Base-by-base conservation (phyloP, 2,888 invertebrate species). In the Malachius bipustulatus region DNA sequence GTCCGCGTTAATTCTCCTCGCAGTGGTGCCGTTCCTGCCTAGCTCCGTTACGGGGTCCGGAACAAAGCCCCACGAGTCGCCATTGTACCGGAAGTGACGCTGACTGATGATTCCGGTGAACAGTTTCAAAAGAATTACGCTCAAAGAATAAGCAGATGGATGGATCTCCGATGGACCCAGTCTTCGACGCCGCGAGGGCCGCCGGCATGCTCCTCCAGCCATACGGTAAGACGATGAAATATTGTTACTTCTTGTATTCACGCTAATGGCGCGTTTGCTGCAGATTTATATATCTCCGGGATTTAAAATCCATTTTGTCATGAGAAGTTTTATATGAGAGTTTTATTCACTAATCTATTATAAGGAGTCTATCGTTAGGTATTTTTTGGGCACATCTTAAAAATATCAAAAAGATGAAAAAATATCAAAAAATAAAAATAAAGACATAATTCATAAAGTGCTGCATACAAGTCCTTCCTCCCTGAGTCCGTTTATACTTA, bases 21-120 rank as follows among this genome's bases (percentile, higher is more conserved):
- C n/a, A n/a, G n/a, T n/a, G n/a, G n/a, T n/a, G n/a, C 43, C 33
- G 36, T 37, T 40, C 42, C 45, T 43, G 47, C 41, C 48, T 45
- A 46, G 49, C 50, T 46, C 42, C 48, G 47, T 47, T 46, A 43
- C 46, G 41, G 48, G 37, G 38, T 33, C 45, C 49, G 52, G 56
- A 54, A 59, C 58, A 59, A 59, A 56, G 52, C 54, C 45, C 49
- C n/a, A n/a, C 44, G 46, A 45, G 47, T 51, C 55, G 54, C 54
- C 55, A 60, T 60, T 60, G 60, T 60, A 54, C 54, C 57, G 55
- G 59, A 59, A 59, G 56, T 61, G 62, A 62, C 62, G 60, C 55
- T 61, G 60, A 62, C 60, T 60, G 60, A 62, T 62, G 59, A 56
- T 59, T 53, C 52, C 48, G 50, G 49, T 51, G 44, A 52, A 47